A percentile compares a stretch with the other conserved stretches of the same genome.
Conservation (phyloP, 2,113 vertebrate genomes). For the Hippocampus zosterae region DNA sequence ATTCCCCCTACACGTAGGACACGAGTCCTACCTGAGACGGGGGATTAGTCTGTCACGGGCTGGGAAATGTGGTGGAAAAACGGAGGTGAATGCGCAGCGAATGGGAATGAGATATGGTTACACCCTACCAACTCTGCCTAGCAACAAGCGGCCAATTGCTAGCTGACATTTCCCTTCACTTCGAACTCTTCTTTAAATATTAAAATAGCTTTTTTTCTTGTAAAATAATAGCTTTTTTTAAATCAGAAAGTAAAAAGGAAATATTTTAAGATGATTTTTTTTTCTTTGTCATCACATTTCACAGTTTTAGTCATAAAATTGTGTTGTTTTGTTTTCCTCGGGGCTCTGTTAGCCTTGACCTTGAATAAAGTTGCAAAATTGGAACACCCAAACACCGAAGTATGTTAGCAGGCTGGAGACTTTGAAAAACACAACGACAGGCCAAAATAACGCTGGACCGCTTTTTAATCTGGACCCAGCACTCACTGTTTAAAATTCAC, state of each 20-base stretch:
- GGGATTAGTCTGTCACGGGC: neutral
- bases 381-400: neutral
- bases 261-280: neutral
- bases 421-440: neutral
- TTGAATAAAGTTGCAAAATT: neutral
- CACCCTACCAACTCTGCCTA: no score
- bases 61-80: neutral
- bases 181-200: no score
- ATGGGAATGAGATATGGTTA: no score
- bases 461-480: conserved; percentile 3
- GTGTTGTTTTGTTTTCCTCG: neutral
- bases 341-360: neutral
- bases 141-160: no score
- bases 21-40: neutral
- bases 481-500: neutral
- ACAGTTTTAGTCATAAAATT: no score
- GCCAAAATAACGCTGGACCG: conserved; percentile 1
- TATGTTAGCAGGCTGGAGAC: conserved; percentile 1
- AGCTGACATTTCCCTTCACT: no score
- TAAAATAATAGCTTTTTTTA: no score
- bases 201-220: no score
- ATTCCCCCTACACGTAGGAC: neutral
- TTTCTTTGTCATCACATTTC: neutral
- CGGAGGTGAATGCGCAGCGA: neutral
- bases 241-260: no score